phyloP scores from a whole-genome alignment of 1,140 invertebrate species.

The Temnothorax longispinosus region DNA sequence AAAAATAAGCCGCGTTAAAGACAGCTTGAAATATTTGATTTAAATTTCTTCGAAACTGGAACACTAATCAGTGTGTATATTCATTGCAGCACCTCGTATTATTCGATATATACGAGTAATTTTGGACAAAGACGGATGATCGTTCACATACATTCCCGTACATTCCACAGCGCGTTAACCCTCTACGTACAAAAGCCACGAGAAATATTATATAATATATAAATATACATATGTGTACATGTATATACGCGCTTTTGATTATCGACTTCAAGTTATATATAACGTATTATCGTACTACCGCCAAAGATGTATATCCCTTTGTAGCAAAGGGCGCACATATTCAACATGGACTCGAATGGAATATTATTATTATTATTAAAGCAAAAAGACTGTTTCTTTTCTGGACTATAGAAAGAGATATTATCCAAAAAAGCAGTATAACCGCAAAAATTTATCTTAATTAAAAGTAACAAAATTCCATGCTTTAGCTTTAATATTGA shows the following conservation, averaged over 20 bases:
- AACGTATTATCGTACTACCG: slow-evolving; percentile 52
- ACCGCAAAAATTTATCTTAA: slow-evolving; percentile 13
- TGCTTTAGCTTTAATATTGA: background rate
- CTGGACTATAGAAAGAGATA: background rate
- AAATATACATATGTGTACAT: slow-evolving; percentile 33
- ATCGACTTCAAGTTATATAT: slow-evolving; percentile 46
- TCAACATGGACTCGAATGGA: slow-evolving; percentile 43
- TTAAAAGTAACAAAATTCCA: background rate
- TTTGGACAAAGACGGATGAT: background rate
- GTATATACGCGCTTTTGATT: slow-evolving; percentile 58
- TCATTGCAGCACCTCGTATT: background rate
- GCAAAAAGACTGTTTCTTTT: slow-evolving; percentile 28
- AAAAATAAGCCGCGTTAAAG: background rate
- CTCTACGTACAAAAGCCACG: slow-evolving; percentile 63
- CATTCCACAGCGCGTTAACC: slow-evolving; percentile 59
- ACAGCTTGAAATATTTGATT: background rate
- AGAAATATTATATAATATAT: slow-evolving; percentile 43
- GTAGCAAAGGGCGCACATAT: slow-evolving; percentile 51
- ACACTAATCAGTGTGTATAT: background rate
- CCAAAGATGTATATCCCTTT: slow-evolving; percentile 63
- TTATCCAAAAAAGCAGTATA: background rate
- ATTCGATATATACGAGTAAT: background rate
- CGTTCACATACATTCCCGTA: slow-evolving; percentile 17
- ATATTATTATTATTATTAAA: slow-evolving; percentile 60
- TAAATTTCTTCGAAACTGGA: background rate